Base-by-base conservation (phyloP, 2,888 invertebrate genomes). In the Phaedon cochleariae region DNA sequence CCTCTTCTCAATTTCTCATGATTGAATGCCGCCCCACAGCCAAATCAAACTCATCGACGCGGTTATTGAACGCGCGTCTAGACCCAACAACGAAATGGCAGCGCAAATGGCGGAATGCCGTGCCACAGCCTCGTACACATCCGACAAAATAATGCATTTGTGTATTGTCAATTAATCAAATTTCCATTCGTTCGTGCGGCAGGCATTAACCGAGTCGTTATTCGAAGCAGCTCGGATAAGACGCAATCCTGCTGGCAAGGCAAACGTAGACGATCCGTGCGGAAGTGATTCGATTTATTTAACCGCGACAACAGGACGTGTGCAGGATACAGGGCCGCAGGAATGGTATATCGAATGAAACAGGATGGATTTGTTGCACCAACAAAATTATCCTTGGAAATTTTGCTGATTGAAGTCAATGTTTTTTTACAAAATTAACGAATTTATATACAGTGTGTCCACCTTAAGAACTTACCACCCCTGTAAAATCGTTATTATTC, bases 91-190 rank as follows among this genome's bases (percentile, higher is more conserved):
- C 20, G n/a, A 57, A 54, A 26, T 45, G 12, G 7, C 41, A 15
- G n/a, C 15, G 45, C 15, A 5, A 57, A 57, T 46, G 57, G 21
- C 21, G 45, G 17, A 57, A 46, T 46, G 17, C 17, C 46, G 57
- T 57, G 57, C 26, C 46, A 21, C 41, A 41, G 22, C 21, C 34
- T 20, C 7, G 12, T 7, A 20, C 3, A 15, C 15, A 15, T 15
- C 3, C 41, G 22, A 15, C 10, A 6, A 22, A 22, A 29, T 12
- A 57, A 46, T 45, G 45, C n/a, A 45, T 57, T 46, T 46, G 57
- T 45, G 31, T 55, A 59, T 55, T 55, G 59, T 41, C 51, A 21
- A 64, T 64, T 64, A 64, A 64, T 64, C 60, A 64, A 64, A 59
- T 64, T 51, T 60, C 55, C 59, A 60, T 51, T 53, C 26, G 51